These are phyloP conservation scores for Uromys caudimaculatus DNA, from an alignment of 2,797 vertebrate genomes.

Conservation along the genomic window DNA sequence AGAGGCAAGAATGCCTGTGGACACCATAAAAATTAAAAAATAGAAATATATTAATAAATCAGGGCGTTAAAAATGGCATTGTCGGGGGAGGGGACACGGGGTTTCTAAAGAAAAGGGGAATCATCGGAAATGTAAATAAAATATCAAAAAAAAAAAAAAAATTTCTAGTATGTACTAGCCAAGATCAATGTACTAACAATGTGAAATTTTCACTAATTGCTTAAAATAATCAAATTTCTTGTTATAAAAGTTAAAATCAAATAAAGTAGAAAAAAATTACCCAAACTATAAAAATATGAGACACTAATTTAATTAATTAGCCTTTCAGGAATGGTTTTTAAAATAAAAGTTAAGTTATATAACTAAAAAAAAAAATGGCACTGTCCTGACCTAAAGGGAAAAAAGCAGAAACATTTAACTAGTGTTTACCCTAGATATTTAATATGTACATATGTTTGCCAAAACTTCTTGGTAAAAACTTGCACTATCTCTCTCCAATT, in stretches of 20 bases:
- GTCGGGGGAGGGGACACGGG: too few relatives aligned
- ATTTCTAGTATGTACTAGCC: background rate
- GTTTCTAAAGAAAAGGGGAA: too few relatives aligned
- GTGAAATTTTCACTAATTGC: background rate
- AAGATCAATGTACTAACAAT: background rate
- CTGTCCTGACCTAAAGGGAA: background rate
- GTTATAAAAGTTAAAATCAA: background rate
- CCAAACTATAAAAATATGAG: background rate
- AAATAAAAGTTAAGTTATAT: background rate
- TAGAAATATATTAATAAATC: background rate
- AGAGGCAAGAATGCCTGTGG: background rate
- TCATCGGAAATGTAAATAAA: too few relatives aligned
- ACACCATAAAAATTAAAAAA: background rate
- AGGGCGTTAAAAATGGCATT: background rate
- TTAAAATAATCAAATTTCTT: conserved; percentile 29
- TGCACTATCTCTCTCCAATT: background rate
- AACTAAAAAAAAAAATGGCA: background rate
- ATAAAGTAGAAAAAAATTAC: conserved; percentile 31
- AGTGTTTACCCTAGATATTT: background rate
- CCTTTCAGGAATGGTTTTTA: background rate
- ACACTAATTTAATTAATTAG: conserved; percentile 24
- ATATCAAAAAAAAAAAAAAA: too few relatives aligned
- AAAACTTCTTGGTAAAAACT: background rate
- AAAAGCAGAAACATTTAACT: background rate
- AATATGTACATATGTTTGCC: background rate